phyloP scores from a whole-genome alignment of 2,797 vertebrate species.

The Malurus leucopterus region DNA sequence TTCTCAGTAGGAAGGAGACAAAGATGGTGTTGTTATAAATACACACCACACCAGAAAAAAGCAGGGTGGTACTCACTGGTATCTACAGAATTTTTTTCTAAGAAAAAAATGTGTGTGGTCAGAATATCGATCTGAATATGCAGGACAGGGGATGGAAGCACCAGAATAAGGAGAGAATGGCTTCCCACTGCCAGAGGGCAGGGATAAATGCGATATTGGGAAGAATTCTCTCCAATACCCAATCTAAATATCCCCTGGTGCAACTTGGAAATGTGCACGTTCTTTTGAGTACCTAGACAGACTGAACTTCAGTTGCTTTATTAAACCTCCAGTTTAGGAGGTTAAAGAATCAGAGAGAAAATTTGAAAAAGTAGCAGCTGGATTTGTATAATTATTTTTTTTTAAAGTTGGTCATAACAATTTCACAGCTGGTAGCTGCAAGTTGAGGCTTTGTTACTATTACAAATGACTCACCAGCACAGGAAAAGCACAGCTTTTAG shows the following conservation, averaged over 20 bases:
- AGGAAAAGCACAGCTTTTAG: not conserved
- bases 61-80: not conserved
- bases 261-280: fast-evolving
- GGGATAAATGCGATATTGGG: not conserved
- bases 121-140: not conserved
- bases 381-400: not conserved
- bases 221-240: not conserved
- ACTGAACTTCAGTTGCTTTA: not conserved
- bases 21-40: not conserved
- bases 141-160: not conserved
- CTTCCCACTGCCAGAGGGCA: not conserved
- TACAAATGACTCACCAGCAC: not conserved
- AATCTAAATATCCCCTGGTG: not conserved
- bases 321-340: not conserved
- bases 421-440: not conserved
- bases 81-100: not conserved
- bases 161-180: not conserved
- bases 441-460: not conserved
- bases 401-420: not conserved
- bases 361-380: not conserved
- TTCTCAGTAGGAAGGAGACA: not conserved
- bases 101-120: not conserved
- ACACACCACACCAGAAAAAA: not conserved
- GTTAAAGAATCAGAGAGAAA: not conserved
- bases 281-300: not conserved